Conservation (phyloP, 2,113 vertebrate genomes). For the Stigmatopora nigra region DNA sequence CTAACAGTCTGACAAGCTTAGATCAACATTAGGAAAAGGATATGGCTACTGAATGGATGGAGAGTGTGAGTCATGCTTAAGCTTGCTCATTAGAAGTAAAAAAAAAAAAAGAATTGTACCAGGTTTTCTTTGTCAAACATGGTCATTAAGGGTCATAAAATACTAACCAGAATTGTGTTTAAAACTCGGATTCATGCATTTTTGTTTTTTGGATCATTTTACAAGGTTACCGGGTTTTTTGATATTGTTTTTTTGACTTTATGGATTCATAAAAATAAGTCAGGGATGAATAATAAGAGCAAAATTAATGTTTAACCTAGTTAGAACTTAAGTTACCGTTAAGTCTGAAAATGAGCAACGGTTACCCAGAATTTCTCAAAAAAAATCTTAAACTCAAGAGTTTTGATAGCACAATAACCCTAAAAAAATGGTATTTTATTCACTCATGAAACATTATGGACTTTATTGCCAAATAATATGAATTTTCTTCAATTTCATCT, state of each 20-base stretch:
- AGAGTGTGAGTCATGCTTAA: slow-evolving; percentile 34
- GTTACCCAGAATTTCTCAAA: not conserved
- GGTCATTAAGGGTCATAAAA: not conserved
- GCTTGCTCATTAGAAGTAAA: no score
- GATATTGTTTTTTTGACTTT: no score
- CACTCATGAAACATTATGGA: no score
- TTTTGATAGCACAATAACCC: no score
- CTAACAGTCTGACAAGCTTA: slow-evolving; percentile 24
- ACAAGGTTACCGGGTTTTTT: no score
- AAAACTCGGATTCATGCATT: no score
- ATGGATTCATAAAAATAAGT: no score
- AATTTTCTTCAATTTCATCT: no score
- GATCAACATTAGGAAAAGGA: slow-evolving; percentile 42
- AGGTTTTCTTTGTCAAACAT: not conserved
- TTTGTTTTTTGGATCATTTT: no score
- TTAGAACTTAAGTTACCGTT: not conserved
- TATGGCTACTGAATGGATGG: slow-evolving; percentile 35
- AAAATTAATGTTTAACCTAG: not conserved
- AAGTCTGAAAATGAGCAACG: not conserved
- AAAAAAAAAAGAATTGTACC: no score
- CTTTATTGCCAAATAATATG: not conserved
- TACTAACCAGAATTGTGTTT: not conserved
- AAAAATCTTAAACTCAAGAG: not conserved
- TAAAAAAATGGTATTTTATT: no score
- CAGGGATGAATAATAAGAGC: no score